Conservation (phyloP, 2,888 invertebrate species). For the Tenthredo notha region DNA sequence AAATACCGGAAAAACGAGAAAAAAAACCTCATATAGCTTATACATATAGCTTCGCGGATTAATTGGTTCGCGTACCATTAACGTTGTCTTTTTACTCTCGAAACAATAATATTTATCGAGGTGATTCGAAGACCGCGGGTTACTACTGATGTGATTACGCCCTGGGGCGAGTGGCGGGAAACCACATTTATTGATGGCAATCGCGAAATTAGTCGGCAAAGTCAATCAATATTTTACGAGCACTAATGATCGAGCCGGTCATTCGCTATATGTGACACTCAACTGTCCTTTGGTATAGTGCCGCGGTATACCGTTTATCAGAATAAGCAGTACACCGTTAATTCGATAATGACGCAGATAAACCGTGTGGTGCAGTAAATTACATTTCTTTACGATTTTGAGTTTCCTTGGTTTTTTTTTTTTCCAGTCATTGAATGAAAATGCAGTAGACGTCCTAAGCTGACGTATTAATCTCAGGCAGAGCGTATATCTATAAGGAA, state of each 20-base stretch:
- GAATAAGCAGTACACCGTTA: slow-evolving; percentile 51
- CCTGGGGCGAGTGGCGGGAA: not conserved
- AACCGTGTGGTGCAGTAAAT: slow-evolving; percentile 18
- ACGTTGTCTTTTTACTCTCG: not conserved
- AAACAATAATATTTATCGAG: slow-evolving; percentile 15
- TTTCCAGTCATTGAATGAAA: not conserved
- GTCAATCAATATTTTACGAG: slow-evolving; percentile 71
- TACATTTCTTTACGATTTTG: not conserved
- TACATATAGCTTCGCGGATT: too few relatives aligned
- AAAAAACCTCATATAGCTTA: too few relatives aligned
- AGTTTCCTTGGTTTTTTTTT: not conserved
- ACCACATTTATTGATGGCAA: slow-evolving; percentile 61
- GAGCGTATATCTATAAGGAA: slow-evolving; percentile 14
- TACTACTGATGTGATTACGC: not conserved
- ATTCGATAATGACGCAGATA: slow-evolving; percentile 45
- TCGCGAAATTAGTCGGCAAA: slow-evolving; percentile 65
- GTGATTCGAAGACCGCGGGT: not conserved
- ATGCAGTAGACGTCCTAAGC: not conserved
- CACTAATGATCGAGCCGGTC: slow-evolving; percentile 66
- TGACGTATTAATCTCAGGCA: slow-evolving; percentile 38
- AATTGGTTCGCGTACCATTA: not conserved
- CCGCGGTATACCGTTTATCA: slow-evolving; percentile 60
- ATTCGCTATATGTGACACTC: slow-evolving; percentile 61
- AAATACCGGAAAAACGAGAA: not conserved
- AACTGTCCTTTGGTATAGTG: slow-evolving; percentile 58